Evolutionary conservation across 2,888 invertebrate genomes (phyloP).

Genomic region (Temnothorax rugatulus): DNA sequence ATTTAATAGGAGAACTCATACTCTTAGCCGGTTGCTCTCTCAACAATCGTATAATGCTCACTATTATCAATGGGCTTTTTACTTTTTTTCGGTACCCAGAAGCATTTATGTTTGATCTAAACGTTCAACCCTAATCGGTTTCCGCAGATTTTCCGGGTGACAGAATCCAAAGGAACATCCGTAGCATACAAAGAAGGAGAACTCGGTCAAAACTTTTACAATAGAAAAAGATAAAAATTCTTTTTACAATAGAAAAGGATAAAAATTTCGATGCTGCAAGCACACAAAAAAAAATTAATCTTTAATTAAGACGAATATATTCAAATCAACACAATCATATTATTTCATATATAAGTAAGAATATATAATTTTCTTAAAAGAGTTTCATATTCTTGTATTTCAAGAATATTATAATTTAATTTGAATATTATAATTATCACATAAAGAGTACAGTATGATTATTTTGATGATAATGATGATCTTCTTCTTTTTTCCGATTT

Average conservation of each 20-base stretch:
- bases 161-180: constrained; percentile 55
- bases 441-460: too few relatives aligned
- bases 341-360: too few relatives aligned
- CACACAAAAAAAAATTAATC: too few relatives aligned
- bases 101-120: constrained; percentile 5
- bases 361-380: too few relatives aligned
- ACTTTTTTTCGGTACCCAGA: neutral
- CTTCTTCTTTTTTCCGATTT: too few relatives aligned
- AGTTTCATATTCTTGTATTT: too few relatives aligned
- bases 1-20: constrained; percentile 70
- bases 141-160: constrained; percentile 81
- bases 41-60: constrained; percentile 12
- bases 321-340: too few relatives aligned
- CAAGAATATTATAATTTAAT: too few relatives aligned
- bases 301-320: too few relatives aligned
- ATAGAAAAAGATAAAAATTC: constrained; percentile 36
- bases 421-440: too few relatives aligned
- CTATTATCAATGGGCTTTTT: constrained; percentile 1
- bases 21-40: neutral
- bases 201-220: constrained; percentile 70
- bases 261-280: neutral
- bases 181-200: constrained; percentile 43
- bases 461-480: too few relatives aligned
- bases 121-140: constrained; percentile 75
- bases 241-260: constrained; percentile 45